A percentile compares a stretch with the other conserved stretches of the same genome.
These are phyloP conservation scores for Tragelaphus strepsiceros DNA, from an alignment of 2,113 vertebrate species.

Conservation along the genomic window DNA sequence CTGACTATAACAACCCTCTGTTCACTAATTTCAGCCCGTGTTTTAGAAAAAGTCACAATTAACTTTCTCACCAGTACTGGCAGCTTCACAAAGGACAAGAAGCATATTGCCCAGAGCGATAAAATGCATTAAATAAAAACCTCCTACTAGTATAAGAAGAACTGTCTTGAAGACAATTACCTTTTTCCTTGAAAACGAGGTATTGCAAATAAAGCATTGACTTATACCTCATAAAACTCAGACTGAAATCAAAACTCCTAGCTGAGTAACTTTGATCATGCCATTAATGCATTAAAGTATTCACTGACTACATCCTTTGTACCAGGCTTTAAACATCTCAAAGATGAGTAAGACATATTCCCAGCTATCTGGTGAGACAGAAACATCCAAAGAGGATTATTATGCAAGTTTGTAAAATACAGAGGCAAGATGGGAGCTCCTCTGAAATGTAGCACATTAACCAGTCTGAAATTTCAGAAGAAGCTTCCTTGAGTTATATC, in stretches of 20 bases:
- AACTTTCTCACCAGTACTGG: not conserved
- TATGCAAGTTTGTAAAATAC: not conserved
- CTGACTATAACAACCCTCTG: not conserved
- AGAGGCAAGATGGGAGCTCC: not conserved
- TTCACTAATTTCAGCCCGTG: not conserved
- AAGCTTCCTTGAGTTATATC: not conserved
- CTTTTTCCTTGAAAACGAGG: not conserved
- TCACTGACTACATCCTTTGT: not conserved
- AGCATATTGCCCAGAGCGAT: not conserved
- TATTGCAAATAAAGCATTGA: not conserved
- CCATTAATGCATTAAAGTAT: not conserved
- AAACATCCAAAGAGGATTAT: slow-evolving; percentile 9
- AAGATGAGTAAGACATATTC: not conserved
- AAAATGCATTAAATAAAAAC: not conserved
- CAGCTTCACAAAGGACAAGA: not conserved
- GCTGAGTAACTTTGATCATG: not conserved
- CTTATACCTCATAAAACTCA: not conserved
- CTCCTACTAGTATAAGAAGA: not conserved
- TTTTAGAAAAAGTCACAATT: not conserved
- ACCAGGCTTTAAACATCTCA: not conserved
- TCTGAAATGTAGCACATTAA: not conserved
- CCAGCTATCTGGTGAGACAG: not conserved
- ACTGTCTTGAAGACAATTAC: not conserved
- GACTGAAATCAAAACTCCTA: not conserved
- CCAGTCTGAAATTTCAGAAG: not conserved